Evolutionary conservation across 2,797 vertebrate genomes (phyloP), one percentile per base, ranked within the genome.

Genomic region (Alectoris magna): DNA sequence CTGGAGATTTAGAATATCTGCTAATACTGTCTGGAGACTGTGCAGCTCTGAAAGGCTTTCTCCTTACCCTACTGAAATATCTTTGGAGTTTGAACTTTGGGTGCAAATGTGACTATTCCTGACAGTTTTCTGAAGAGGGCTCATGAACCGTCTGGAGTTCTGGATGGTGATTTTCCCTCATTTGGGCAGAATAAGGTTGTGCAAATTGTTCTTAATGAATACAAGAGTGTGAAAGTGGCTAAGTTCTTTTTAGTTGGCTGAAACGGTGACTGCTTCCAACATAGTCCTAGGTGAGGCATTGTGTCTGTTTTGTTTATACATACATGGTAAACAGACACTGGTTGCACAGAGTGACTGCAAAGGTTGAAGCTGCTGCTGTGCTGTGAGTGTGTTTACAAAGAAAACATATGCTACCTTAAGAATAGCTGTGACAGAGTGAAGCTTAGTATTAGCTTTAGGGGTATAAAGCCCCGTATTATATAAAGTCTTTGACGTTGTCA

Each of bases 251-350:
- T 23, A 11, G 26, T 63, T 88, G 21, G 58, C 63, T 71, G 46
- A 91, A 72, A 5, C 3, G 26, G 3, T 10, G 41, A 23, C 31
- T 72, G 29, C 24, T 43, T 53, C 48, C 75, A 63, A 29, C 27
- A 41, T 12, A 41, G 27, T 41, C 17, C 26, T 29, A 36, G 18
- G 17, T 9, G 67, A 43, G 23, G 43, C 31, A 23, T 90, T 86
- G 67, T 17, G 0, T 79, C 55, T 67, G 23, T 1, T 43, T 63
- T 76, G 6, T 43, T 24, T 43, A 14, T 14, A 24, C 0, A 0
- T 46, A 36, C 14, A 4, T 16, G 29, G 36, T 14, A 6, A 69
- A 55, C 3, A 2, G 74, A 67, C 11, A 2, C 39, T 31, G 58
- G 21, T 64, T 59, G 2, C 36, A 14, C 23, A 23, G 58, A 41